Evolutionary conservation across 64 coral and sea anemone species (phyloP).

Genomic region (Astreopora myriophthalma): DNA sequence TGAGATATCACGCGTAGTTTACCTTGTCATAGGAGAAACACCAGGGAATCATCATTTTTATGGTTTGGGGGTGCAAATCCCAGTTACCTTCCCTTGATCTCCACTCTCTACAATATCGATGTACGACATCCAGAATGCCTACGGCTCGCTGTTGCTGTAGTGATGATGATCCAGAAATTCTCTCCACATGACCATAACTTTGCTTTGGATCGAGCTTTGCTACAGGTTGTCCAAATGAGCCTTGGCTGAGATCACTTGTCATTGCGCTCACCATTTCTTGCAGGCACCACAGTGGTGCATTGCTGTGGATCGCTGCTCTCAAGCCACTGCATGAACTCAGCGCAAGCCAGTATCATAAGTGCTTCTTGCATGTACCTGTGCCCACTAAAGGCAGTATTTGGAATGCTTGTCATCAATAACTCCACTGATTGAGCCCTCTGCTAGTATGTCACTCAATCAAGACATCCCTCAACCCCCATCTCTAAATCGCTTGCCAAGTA

Average conservation of each 20-base stretch:
- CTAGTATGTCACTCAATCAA: not conserved
- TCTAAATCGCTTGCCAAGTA: no score
- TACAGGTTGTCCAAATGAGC: not conserved
- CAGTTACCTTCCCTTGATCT: not conserved
- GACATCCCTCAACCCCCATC: conserved; percentile 6
- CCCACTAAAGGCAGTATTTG: not conserved
- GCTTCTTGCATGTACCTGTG: conserved; percentile 42
- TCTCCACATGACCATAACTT: not conserved
- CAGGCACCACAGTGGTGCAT: not conserved
- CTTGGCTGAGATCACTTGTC: not conserved
- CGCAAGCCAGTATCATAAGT: conserved; percentile 15
- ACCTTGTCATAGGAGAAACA: conserved; percentile 7
- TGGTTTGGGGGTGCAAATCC: not conserved
- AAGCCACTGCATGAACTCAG: not conserved
- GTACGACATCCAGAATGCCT: conserved; percentile 36
- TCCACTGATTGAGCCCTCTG: not conserved
- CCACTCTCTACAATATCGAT: conserved; percentile 45
- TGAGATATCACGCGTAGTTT: conserved; percentile 56
- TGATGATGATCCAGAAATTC: not conserved
- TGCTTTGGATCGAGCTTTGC: not conserved
- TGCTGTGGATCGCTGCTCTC: not conserved
- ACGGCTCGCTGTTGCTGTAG: not conserved
- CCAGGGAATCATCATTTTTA: conserved; percentile 26
- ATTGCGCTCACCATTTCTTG: not conserved
- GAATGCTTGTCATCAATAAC: conserved; percentile 3